Evolutionary conservation across 2,797 vertebrate genomes (phyloP).

Genomic region (Bradypodion pumilum): DNA sequence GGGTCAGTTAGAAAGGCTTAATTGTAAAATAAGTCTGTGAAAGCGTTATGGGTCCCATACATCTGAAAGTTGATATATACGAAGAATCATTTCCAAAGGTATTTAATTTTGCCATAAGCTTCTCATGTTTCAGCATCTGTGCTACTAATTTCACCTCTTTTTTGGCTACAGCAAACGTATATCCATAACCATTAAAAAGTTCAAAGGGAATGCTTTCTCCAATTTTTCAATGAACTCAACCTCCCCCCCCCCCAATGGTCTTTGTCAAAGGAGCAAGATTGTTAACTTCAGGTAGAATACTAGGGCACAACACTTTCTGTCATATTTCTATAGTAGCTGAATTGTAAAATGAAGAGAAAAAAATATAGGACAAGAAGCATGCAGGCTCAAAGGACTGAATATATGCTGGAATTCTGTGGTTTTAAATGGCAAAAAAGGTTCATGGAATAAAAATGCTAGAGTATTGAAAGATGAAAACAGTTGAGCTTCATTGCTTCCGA

Average conservation of each 20-base stretch:
- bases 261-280: neutral
- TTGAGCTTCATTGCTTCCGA: constrained; percentile 21
- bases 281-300: neutral
- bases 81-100: neutral
- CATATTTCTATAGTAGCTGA: neutral
- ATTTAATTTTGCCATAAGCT: neutral
- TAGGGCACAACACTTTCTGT: neutral
- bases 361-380: neutral
- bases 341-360: neutral
- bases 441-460: neutral
- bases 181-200: neutral
- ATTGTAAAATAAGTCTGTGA: neutral
- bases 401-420: neutral
- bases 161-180: neutral
- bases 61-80: neutral
- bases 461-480: neutral
- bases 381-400: neutral
- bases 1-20: neutral
- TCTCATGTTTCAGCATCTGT: neutral
- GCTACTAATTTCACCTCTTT: neutral
- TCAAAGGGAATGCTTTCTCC: neutral
- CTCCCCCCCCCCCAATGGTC: neutral
- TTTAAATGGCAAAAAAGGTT: constrained; percentile 18
- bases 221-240: neutral
- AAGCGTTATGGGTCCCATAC: too few relatives aligned